Percentiles rank a stretch among this genome's conserved stretches.
Conservation (phyloP, 2,888 invertebrate species). For the Dasypogon diadema region DNA sequence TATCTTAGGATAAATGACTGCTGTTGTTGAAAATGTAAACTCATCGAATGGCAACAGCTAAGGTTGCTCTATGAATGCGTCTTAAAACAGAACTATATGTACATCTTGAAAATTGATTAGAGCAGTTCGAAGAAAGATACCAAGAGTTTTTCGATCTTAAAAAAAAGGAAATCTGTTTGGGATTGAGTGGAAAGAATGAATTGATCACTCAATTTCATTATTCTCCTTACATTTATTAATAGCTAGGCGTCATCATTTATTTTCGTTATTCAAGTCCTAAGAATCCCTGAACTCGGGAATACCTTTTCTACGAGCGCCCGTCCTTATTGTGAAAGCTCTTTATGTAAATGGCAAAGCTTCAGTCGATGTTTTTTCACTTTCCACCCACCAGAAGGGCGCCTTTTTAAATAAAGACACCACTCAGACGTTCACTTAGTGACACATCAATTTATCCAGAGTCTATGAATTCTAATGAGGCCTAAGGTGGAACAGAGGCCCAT, state of each 20-base stretch:
- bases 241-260: conserved; percentile 34
- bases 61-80: no score
- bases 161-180: no score
- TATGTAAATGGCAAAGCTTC: conserved; percentile 23
- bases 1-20: no score
- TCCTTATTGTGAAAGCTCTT: conserved; percentile 14
- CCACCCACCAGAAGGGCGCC: conserved; percentile 9
- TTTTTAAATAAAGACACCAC: conserved; percentile 49
- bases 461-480: conserved; percentile 49
- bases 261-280: not conserved
- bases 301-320: not conserved
- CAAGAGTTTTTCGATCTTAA: no score
- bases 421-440: conserved; percentile 47
- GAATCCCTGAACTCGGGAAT: conserved; percentile 17
- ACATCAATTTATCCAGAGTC: conserved; percentile 48
- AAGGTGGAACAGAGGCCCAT: conserved; percentile 41
- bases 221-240: conserved; percentile 13
- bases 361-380: conserved; percentile 12
- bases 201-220: no score
- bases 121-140: no score
- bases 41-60: no score
- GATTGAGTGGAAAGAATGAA: no score
- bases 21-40: no score
- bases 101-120: no score
- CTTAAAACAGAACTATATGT: no score